Evolutionary conservation across 2,888 invertebrate genomes (phyloP), one percentile per base, ranked within the genome.

Genomic region (Erpobdella octoculata): DNA sequence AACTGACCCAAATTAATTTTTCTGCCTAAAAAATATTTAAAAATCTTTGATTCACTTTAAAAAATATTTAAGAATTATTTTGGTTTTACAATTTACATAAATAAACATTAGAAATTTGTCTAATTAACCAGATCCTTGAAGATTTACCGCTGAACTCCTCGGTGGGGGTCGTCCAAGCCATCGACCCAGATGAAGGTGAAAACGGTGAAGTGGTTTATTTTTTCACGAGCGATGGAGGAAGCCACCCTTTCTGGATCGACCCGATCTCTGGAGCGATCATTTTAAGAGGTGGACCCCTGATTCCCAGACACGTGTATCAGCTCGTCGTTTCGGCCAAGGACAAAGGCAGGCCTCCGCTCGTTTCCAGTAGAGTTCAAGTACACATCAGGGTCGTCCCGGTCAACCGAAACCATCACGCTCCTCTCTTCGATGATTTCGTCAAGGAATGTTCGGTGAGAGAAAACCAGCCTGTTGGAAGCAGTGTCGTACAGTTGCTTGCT

Each of bases 151-250:
- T 53, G 53, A 28, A 28, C 53, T 53, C 53, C 21, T 21, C 28
- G 8, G 53, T 53, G 21, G 53, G 53, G 5, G 53, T 53, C 21
- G 28, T 53, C 28, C 53, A 53, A 25, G 53, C 53, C 53, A 53
- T 25, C 28, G 53, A 53, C 53, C 53, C 53, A 53, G 53, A 53
- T 53, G 53, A 53, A n/a, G 53, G 53, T 53, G 28, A n/a, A 25
- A 28, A 28, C 8, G 53, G 53, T 6, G 28, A 53, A 28, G 28
- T 53, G 1, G 21, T n/a, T 6, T 53, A 53, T 28, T n/a, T n/a
- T n/a, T 28, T 25, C 21, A 25, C 28, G 18, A 21, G 21, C 15
- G n/a, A 53, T 28, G 28, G 21, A 53, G 1, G 8, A 6, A n/a
- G 53, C 21, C 53, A n/a, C 28, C 53, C 53, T 8, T 53, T 53